phyloP scores from a whole-genome alignment of 2,888 invertebrate genomes.

The Meandrusa payeni region DNA sequence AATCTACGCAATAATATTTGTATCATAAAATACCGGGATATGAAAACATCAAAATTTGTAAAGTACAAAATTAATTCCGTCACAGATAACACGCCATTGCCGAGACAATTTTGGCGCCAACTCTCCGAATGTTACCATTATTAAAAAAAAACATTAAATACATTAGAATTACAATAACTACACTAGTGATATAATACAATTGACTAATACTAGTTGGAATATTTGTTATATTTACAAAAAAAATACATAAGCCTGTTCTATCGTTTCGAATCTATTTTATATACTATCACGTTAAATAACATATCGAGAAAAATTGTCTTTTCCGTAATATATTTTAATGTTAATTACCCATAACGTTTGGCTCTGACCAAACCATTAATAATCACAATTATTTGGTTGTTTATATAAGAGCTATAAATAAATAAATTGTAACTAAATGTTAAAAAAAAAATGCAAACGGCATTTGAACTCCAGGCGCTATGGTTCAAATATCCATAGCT shows the following conservation, averaged over 20 bases:
- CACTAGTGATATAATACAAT: constrained; percentile 71
- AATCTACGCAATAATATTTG: background rate
- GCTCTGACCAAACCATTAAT: constrained; percentile 26
- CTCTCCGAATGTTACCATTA: constrained; percentile 40
- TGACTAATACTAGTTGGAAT: constrained; percentile 73
- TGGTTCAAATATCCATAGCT: constrained; percentile 28
- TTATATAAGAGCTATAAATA: constrained; percentile 33
- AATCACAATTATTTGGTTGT: constrained; percentile 47
- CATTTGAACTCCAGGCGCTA: constrained; percentile 24
- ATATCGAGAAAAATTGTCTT: constrained; percentile 42
- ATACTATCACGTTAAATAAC: constrained; percentile 29
- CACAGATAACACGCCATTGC: background rate
- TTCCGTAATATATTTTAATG: constrained; percentile 33
- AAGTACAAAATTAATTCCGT: background rate
- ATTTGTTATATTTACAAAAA: constrained; percentile 70
- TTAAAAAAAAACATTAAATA: constrained; percentile 58
- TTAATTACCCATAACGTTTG: constrained; percentile 31
- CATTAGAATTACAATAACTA: constrained; percentile 55
- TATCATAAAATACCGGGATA: background rate
- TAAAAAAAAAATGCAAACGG: constrained; percentile 23
- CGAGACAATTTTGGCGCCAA: background rate
- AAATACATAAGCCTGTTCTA: constrained; percentile 53
- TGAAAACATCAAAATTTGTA: background rate
- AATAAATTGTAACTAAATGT: constrained; percentile 21
- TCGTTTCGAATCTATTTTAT: constrained; percentile 27